Evolutionary conservation across 2,797 vertebrate species (phyloP), one percentile per base, ranked within the genome.

Genomic region (Sebastes kiyomatsui): DNA sequence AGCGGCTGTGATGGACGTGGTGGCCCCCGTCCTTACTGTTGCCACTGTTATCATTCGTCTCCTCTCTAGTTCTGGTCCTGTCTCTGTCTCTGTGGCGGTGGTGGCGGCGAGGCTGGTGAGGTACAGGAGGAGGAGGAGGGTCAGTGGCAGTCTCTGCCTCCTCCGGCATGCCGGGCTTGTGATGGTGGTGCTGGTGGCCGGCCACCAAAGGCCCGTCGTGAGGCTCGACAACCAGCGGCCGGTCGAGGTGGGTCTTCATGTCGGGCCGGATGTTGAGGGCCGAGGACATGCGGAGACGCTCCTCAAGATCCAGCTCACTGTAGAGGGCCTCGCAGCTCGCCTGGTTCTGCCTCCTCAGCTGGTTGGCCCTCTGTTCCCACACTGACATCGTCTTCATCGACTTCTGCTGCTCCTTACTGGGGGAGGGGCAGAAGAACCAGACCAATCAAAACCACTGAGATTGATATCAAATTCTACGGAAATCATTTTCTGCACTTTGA

Each of bases 161-260:
- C 90, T 96, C 60, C 0, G 94, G 55, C 46, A 91, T 62, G 89
- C 92, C 65, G 81, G 92, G 42, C 56, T 90, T 92, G 67, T 93
- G 92, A 71, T 82, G 88, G 76, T 87, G 86, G n/a, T 93, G 94
- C 0, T 96, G 86, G 28, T 83, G 84, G 7, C 81, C 62, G 84
- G 94, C 62, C 92, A 92, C 90, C 0, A 96, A 7, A 46, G 86
- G 70, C 16, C 84, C 95, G 0, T 95, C 66, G 2, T 91, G 88
- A 0, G 96, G 96, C 77, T 98, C 98, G 16, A 99, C 97, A 25
- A 99, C 96, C 52, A 99, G 95, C 0, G 98, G 98, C 5, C 98
- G 95, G 78, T 99, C 98, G 71, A 98, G 88, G 85, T 99, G 98
- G 0, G 97, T 99, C 91, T 97, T 99, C 97, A 98, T 97, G 90